Conservation (phyloP, 2,888 invertebrate species). For the Suillia variegata region DNA sequence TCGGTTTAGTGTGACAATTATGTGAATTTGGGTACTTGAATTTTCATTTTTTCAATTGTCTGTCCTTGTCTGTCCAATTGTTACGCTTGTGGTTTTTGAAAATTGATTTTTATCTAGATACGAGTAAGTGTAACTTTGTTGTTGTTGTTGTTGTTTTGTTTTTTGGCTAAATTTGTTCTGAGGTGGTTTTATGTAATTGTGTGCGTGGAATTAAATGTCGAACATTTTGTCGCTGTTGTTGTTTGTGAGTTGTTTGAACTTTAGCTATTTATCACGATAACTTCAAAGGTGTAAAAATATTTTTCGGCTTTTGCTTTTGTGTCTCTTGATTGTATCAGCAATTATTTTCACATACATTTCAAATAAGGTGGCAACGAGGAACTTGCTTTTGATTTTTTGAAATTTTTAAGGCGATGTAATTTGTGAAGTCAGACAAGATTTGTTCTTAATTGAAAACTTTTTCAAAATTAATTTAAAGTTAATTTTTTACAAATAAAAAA, state of each 20-base stretch:
- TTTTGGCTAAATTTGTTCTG: background rate
- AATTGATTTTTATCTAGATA: background rate
- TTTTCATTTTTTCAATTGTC: background rate
- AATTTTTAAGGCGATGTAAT: background rate
- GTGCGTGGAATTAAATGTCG: background rate
- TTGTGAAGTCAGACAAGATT: no score
- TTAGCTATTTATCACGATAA: constrained; percentile 14
- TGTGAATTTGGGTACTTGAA: background rate
- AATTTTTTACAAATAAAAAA: no score
- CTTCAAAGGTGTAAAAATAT: constrained; percentile 29
- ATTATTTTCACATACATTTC: background rate
- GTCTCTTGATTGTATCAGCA: background rate
- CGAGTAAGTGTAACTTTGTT: background rate
- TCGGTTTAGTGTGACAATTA: background rate
- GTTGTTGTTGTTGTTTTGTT: background rate
- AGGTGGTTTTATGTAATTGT: background rate
- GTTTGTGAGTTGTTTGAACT: constrained; percentile 21
- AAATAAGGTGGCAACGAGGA: background rate
- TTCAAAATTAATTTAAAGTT: no score
- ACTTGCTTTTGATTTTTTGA: background rate
- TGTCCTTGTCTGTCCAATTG: background rate
- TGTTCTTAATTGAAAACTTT: no score
- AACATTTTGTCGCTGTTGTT: background rate
- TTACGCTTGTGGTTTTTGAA: background rate
- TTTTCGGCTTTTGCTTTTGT: constrained; percentile 14